These are phyloP conservation scores for Lepidotrigona ventralis DNA, from an alignment of 1,140 invertebrate species.

Conservation along the genomic window DNA sequence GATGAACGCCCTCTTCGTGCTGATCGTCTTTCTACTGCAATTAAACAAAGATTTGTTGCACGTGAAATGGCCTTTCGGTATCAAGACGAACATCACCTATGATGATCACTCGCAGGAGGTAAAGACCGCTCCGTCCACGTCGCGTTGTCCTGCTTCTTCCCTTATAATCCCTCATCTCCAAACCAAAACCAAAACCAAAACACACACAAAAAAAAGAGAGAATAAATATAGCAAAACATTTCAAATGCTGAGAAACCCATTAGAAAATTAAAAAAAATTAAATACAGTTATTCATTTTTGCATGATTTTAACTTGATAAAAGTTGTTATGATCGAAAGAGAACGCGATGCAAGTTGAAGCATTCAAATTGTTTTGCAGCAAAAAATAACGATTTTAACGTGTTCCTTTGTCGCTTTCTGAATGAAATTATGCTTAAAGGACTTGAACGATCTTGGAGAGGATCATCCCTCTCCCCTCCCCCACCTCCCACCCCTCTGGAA, in stretches of 20 bases:
- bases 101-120: constrained; percentile 93
- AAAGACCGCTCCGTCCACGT: constrained; percentile 80
- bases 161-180: constrained; percentile 8
- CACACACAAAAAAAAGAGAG: neutral
- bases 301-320: neutral
- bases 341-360: neutral
- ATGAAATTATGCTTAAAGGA: neutral
- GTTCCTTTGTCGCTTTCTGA: neutral
- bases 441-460: too few relatives aligned
- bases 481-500: too few relatives aligned
- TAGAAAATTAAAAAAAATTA: neutral
- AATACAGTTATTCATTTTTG: too few relatives aligned
- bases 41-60: constrained; percentile 97
- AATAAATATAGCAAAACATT: neutral
- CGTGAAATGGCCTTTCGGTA: constrained; percentile 95
- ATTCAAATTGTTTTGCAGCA: constrained; percentile 18
- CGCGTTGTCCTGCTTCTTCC: constrained; percentile 34
- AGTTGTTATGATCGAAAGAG: neutral
- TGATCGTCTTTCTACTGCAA: constrained; percentile 98
- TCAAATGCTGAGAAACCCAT: neutral
- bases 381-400: too few relatives aligned
- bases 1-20: constrained; percentile 98
- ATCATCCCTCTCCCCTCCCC: neutral
- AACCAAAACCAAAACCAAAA: neutral
- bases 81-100: constrained; percentile 96